These are phyloP conservation scores for Drosophila kepulauana DNA, from an alignment of 1,140 invertebrate species.

Conservation along the genomic window DNA sequence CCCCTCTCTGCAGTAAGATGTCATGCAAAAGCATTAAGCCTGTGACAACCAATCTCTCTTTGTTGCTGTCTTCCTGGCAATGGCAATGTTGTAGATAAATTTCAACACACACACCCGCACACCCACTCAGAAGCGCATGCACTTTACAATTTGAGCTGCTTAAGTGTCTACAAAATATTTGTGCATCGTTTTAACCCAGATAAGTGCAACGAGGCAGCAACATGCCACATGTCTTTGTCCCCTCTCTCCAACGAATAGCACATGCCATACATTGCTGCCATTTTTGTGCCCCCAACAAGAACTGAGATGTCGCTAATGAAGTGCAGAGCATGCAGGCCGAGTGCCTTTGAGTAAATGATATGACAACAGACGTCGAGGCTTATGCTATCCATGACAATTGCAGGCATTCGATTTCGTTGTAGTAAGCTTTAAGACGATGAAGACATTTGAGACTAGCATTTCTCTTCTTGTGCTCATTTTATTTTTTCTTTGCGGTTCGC, in stretches of 20 bases:
- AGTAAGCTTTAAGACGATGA: not conserved
- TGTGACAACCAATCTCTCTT: conserved; percentile 29
- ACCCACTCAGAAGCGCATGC: conserved; percentile 5
- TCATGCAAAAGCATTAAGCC: conserved; percentile 73
- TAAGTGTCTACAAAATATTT: conserved; percentile 70
- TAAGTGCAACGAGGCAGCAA: conserved; percentile 37
- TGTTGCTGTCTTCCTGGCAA: conserved; percentile 36
- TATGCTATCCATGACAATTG: conserved; percentile 27
- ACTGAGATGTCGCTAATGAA: conserved; percentile 44
- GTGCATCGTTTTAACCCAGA: conserved; percentile 68
- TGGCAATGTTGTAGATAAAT: conserved; percentile 72
- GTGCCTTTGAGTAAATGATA: conserved; percentile 34
- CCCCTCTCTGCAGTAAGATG: conserved; percentile 17
- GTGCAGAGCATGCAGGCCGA: conserved; percentile 22
- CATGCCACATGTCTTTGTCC: not conserved
- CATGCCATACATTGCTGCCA: conserved; percentile 4
- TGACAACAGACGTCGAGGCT: conserved; percentile 39
- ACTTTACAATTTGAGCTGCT: conserved; percentile 52
- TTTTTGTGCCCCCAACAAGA: conserved; percentile 8
- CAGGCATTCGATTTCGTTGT: conserved; percentile 2
- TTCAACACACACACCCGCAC: conserved; percentile 30
- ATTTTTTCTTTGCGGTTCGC: conserved; percentile 49
- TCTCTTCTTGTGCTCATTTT: conserved; percentile 37
- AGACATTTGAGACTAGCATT: conserved; percentile 25
- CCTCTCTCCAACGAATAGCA: not conserved